These are phyloP conservation scores for Aleiodes testaceus DNA, from an alignment of 2,888 invertebrate species.

Conservation along the genomic window DNA sequence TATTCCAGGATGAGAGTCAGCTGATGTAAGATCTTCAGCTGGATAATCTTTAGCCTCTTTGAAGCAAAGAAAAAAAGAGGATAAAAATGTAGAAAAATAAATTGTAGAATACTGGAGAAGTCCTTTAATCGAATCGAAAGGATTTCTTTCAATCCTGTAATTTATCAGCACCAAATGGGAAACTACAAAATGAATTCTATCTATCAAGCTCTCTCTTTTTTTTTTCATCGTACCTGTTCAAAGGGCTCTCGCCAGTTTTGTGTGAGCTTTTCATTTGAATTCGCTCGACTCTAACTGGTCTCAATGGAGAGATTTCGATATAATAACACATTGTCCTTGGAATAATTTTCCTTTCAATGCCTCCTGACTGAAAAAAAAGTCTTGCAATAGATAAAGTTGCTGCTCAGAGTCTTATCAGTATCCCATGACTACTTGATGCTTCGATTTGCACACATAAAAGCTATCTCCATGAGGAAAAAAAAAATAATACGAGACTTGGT, in stretches of 20 bases:
- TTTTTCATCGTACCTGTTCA: slow-evolving; percentile 7
- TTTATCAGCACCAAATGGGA: slow-evolving; percentile 17
- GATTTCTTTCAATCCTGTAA: slow-evolving; percentile 6
- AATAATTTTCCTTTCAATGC: too few relatives aligned
- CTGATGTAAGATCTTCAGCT: neutral
- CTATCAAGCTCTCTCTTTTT: neutral
- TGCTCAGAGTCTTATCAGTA: slow-evolving; percentile 19
- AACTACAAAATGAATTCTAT: slow-evolving; percentile 6
- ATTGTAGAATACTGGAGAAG: neutral
- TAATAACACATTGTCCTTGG: too few relatives aligned
- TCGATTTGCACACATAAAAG: slow-evolving; percentile 23
- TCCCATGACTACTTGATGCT: slow-evolving; percentile 14
- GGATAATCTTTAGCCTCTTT: neutral
- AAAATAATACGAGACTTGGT: neutral
- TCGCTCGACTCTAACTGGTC: neutral
- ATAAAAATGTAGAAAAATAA: neutral
- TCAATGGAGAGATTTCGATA: too few relatives aligned
- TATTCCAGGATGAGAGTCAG: neutral
- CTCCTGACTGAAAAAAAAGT: neutral
- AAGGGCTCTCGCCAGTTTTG: neutral
- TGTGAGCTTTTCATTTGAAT: neutral
- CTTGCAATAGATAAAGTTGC: neutral
- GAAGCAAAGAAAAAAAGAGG: neutral
- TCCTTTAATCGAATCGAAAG: neutral
- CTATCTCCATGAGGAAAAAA: slow-evolving; percentile 16